A percentile compares a stretch with the other conserved stretches of the same genome.
Evolutionary conservation across 2,888 invertebrate genomes (phyloP).

Genomic region (Aspidiotus rigidus): DNA sequence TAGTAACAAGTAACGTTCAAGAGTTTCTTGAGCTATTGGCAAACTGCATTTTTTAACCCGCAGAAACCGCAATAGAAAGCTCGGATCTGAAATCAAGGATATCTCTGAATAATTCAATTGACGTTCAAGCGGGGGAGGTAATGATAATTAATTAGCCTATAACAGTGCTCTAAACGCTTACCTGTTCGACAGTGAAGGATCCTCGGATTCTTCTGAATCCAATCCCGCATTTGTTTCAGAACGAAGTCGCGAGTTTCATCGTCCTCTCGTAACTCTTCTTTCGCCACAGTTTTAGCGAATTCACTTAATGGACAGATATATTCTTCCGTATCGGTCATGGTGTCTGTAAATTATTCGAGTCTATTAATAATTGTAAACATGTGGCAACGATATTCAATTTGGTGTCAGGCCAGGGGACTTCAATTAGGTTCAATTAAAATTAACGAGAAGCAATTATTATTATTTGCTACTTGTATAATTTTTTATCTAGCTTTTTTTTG

Average conservation of each 20-base stretch:
- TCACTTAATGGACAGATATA: conserved; percentile 44
- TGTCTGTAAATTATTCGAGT: not conserved
- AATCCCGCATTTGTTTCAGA: conserved; percentile 66
- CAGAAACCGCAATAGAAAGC: conserved; percentile 66
- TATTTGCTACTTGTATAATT: too few species aligned
- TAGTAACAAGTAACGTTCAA: conserved; percentile 75
- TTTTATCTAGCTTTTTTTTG: too few species aligned
- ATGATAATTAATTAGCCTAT: too few species aligned
- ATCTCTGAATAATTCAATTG: not conserved
- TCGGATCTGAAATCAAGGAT: conserved; percentile 50
- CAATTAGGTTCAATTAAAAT: not conserved
- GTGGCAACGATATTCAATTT: not conserved
- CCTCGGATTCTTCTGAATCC: conserved; percentile 70
- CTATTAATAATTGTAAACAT: not conserved
- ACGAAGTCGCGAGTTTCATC: conserved; percentile 63
- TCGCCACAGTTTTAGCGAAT: conserved; percentile 53
- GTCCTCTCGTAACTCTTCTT: conserved; percentile 70
- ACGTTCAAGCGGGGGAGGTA: not conserved
- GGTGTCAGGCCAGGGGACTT: not conserved
- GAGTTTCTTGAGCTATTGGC: conserved; percentile 69
- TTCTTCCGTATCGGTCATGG: conserved; percentile 14
- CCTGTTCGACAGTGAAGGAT: conserved; percentile 72
- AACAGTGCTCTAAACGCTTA: conserved; percentile 39
- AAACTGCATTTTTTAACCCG: conserved; percentile 68
- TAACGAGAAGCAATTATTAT: too few species aligned